phyloP scores from a whole-genome alignment of 1,140 invertebrate genomes.

The Eufriesea mexicana region DNA sequence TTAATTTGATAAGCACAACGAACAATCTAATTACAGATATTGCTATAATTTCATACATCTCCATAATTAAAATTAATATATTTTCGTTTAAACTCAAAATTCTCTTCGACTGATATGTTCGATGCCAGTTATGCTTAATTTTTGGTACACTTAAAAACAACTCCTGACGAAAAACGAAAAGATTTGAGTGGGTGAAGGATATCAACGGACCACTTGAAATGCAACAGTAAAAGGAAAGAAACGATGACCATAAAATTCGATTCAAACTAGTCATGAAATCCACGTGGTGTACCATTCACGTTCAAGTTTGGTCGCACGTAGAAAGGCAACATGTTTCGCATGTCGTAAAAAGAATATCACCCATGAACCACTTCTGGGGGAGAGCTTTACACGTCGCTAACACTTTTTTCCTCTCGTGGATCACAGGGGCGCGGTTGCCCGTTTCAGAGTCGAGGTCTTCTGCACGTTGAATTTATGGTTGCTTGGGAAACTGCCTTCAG shows the following conservation, averaged over 20 bases:
- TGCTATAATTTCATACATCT: too few species aligned
- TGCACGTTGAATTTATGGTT: slow-evolving; percentile 25
- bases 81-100: too few species aligned
- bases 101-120: too few species aligned
- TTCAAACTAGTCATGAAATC: slow-evolving; percentile 38
- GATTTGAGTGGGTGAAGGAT: neutral
- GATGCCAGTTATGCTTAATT: neutral
- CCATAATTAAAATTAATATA: too few species aligned
- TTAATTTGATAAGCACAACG: too few species aligned
- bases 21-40: too few species aligned
- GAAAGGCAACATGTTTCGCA: neutral
- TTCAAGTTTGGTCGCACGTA: slow-evolving; percentile 16
- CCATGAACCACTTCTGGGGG: slow-evolving; percentile 40
- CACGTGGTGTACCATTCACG: neutral
- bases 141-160: neutral
- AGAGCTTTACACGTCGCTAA: slow-evolving; percentile 30
- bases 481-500: neutral
- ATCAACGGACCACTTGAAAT: neutral
- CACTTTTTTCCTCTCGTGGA: slow-evolving; percentile 27
- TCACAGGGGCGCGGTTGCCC: neutral
- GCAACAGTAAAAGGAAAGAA: too few species aligned
- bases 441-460: neutral
- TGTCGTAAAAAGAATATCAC: slow-evolving; percentile 50
- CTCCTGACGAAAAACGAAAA: neutral
- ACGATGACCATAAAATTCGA: neutral